Evolutionary conservation across 1,140 invertebrate species (phyloP), one percentile per base, ranked within the genome.

Genomic region (Conus ventricosus): DNA sequence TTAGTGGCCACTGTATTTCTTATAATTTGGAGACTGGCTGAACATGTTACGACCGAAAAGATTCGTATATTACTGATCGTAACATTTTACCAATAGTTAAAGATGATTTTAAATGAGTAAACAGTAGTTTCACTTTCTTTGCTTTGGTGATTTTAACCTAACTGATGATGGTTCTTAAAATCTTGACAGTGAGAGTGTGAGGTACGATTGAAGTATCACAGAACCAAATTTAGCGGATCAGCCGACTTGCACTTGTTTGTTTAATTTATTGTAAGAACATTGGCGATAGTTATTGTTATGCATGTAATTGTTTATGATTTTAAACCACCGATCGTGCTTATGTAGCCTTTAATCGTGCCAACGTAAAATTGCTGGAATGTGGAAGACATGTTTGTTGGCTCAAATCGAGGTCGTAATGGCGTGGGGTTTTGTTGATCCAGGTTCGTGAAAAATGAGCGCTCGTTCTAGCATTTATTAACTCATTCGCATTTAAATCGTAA

Each of bases 101-200:
- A 57, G 71, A 53, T 55, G 51, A 78, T 55, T 87, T 67, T 54
- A 10, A 17, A 20, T 57, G 25, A 13, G 6, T 25, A 78, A 55
- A 51, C 7, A 78, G 51, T 87, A 87, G 85, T 87, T 87, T 87
- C 85, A 80, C 85, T 87, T 87, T 87, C 85, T 51, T 60, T 17
- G 11, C 20, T 13, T 71, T 8, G 7, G 23, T 23, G 67, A n/a
- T 71, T 71, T 13, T 6, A 71, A n/a, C 13, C 67, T 23, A 7
- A 23, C 20, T 23, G 67, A n/a, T 17, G 67, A 71, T 20, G 67
- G 11, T 23, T 23, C 11, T 71, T n/a, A 13, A 20, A 20, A 23
- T 71, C 20, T 0, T 1, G 67, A 71, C 13, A 71, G 67, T 17
- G 11, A 7, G 67, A 17, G 67, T 20, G 11, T 71, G 15, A 71